Evolutionary conservation across 2,888 invertebrate species (phyloP), one percentile per base, ranked within the genome.

Genomic region (Galerucella pusilla): DNA sequence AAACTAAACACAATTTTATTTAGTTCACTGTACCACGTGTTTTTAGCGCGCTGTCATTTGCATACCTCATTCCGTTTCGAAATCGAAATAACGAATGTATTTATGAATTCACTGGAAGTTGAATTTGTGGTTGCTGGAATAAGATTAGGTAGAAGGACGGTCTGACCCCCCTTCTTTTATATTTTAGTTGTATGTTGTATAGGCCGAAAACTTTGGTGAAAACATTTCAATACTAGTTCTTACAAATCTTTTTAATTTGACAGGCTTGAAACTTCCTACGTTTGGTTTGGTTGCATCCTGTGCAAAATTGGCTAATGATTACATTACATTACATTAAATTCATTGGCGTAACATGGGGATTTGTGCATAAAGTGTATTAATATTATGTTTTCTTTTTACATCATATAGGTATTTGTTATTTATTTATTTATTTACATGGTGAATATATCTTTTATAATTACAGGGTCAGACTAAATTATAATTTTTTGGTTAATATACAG

Each of bases 301-400:
- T 74, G 72, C 74, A 65, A 76, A 76, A 76, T 76, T 76, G 74
- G 70, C 74, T 67, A 74, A 71, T 71, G 66, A 71, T 64, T 64
- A 45, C 16, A 65, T 67, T 64, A 45, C 16, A 65, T 67, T 72
- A 65, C 64, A 46, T 65, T 5, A 65, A 46, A 46, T 6, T 0
- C 64, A 65, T 14, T 10, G 64, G 64, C 64, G 64, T 65, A 65
- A 49, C 64, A 16, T 45, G 16, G 12, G 4, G 46, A 11, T 16
- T 16, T 54, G 14, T 49, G 5, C 11, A 14, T 49, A 49, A 11
- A 1, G 11, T 49, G 49, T 12, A 12, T 12, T 49, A 49, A 49
- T 42, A 7, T 42, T 7, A 6, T 35, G 4, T 35, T 35, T 35
- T 35, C 35, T 42, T 42, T 42, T 42, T 28, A 28, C 28, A 28